These are phyloP conservation scores for Diglossa cyanea DNA, from an alignment of 2,797 vertebrate genomes.

Conservation along the genomic window DNA sequence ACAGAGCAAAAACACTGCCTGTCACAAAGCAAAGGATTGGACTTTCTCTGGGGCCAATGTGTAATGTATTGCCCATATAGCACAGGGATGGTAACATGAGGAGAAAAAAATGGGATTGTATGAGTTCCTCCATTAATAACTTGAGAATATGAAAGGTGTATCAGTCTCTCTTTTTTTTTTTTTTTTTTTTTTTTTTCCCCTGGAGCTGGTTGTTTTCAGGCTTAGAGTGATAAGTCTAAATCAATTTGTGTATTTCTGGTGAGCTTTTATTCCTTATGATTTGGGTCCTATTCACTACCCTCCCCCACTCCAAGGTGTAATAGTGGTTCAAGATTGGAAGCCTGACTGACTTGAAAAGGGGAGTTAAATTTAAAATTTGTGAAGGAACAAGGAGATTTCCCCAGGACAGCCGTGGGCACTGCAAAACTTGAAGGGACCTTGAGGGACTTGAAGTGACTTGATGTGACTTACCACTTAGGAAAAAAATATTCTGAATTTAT, in stretches of 20 bases:
- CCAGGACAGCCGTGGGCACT: neutral
- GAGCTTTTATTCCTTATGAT: neutral
- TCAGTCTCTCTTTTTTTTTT: neutral
- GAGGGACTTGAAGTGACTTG: neutral
- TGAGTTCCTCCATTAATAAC: neutral
- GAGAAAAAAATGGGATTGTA: neutral
- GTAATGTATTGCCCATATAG: fast-evolving
- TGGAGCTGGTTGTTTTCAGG: neutral
- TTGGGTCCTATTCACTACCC: neutral
- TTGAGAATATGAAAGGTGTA: neutral
- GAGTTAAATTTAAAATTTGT: neutral
- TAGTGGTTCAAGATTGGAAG: neutral
- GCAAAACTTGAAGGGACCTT: neutral
- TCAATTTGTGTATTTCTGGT: fast-evolving
- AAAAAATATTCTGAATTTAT: neutral
- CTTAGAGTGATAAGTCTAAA: neutral
- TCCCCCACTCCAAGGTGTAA: fast-evolving
- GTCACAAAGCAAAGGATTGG: neutral
- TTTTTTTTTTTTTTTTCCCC: neutral
- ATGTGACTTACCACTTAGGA: neutral
- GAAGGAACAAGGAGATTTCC: neutral
- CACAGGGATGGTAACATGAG: neutral
- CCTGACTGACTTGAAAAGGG: neutral
- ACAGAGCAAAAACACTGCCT: fast-evolving
- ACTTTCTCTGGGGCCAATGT: neutral